These are phyloP conservation scores for Carabus problematicus DNA, from an alignment of 2,888 invertebrate genomes.

Conservation along the genomic window DNA sequence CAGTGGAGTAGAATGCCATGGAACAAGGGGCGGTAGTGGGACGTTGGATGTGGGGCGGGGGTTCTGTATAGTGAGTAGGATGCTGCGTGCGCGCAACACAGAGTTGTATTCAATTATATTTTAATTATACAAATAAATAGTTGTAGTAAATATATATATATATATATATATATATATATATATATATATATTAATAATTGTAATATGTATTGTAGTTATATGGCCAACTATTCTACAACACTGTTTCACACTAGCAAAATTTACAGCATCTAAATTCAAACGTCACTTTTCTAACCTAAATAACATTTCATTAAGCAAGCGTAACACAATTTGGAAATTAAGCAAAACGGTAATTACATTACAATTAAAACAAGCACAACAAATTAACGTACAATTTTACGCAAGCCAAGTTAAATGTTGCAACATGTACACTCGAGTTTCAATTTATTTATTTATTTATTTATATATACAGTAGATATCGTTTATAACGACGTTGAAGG, in stretches of 20 bases:
- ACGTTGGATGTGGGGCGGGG: no score
- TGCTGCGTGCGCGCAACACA: conserved; percentile 12
- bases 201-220: no score
- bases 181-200: no score
- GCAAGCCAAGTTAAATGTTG: conserved; percentile 2
- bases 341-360: background rate
- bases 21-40: background rate
- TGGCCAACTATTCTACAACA: no score
- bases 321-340: conserved; percentile 6
- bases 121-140: background rate
- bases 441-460: conserved; percentile 7
- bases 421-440: conserved; percentile 1
- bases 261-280: no score
- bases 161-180: no score
- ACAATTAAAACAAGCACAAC: background rate
- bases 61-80: conserved; percentile 1
- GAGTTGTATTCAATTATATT: background rate
- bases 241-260: no score
- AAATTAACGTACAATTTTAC: conserved; percentile 4
- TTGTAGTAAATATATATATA: background rate
- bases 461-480: no score
- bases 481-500: no score
- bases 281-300: no score
- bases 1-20: background rate
- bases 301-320: no score